These are phyloP conservation scores for Potorous gilbertii DNA, from an alignment of 2,797 vertebrate genomes.

Conservation along the genomic window DNA sequence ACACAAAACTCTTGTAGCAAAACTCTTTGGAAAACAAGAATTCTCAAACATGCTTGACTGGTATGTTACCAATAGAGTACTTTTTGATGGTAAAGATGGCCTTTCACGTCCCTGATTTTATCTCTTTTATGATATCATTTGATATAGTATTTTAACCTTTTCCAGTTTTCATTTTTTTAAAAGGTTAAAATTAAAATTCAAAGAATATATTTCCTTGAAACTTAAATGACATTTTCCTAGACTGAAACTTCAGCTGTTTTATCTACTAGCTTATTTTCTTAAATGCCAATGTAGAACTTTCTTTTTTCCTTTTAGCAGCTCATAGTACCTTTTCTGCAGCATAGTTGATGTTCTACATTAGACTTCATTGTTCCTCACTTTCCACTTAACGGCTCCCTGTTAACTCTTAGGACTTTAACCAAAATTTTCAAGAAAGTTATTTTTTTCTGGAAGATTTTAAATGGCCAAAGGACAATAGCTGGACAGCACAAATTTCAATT, in stretches of 20 bases:
- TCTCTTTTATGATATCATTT: slow-evolving; percentile 68
- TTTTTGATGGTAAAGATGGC: slow-evolving; percentile 60
- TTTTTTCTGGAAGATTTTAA: slow-evolving; percentile 52
- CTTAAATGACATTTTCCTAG: slow-evolving; percentile 70
- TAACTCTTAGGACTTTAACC: slow-evolving; percentile 39
- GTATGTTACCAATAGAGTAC: slow-evolving; percentile 44
- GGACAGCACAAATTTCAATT: slow-evolving; percentile 43
- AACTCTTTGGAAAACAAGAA: background rate
- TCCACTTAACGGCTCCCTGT: slow-evolving; percentile 1
- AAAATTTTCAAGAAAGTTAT: slow-evolving; percentile 49
- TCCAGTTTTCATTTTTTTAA: slow-evolving; percentile 55
- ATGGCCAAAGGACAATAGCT: slow-evolving; percentile 1
- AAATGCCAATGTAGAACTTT: slow-evolving; percentile 54
- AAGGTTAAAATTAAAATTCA: slow-evolving; percentile 79
- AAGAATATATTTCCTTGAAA: slow-evolving; percentile 65
- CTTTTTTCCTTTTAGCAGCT: slow-evolving; percentile 47
- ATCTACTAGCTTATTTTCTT: slow-evolving; percentile 61
- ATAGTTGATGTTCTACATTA: slow-evolving; percentile 55
- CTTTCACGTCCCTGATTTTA: slow-evolving; percentile 70
- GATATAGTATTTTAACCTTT: slow-evolving; percentile 77
- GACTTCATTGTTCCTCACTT: slow-evolving; percentile 39
- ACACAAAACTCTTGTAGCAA: background rate
- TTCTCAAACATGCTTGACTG: slow-evolving; percentile 28
- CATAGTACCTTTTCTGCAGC: slow-evolving; percentile 1
- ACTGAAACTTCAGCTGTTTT: slow-evolving; percentile 69